Base-by-base conservation (phyloP, 1,140 invertebrate species). In the Rhagoletis zephyria region DNA sequence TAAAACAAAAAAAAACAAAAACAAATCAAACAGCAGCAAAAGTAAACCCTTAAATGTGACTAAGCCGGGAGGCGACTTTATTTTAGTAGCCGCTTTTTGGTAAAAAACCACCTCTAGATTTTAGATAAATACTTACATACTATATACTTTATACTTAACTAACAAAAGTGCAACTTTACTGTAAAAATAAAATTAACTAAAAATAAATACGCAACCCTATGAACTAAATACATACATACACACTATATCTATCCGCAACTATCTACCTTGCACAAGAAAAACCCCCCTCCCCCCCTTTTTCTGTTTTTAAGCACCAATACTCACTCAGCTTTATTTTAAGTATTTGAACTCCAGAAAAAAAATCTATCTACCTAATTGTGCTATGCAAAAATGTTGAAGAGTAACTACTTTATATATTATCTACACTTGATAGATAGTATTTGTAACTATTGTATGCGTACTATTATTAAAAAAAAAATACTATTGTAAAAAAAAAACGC, bases 71-170 rank as follows among this genome's bases (percentile, higher is more conserved):
- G 74, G 42, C 16, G 48, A 81, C 48, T 51, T 59, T 51, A 67
- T 48, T 81, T 81, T 81, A 81, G 48, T 81, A 56, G 74, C 74
- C 74, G 74, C 48, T 81, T 81, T 81, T 81, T 81, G 74, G 74
- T 81, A 81, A 67, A 67, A 77, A 56, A 81, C 74, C 74, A 81
- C 74, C 74, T 81, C 51, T 81, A 81, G 74, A 56, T 9, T 81
- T 56, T 81, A 81, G 74, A 81, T 30, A 56, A 81, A 7, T 56
- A 81, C 74, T 19, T 48, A 56, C n/a, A 56, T 56, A 81, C 45
- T 56, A 81, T 16, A 81, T 81, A 81, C 74, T 81, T 81, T 81
- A 81, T 81, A 81, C 74, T 77, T 12, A 60, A 77, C 70, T 67
- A 67, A 77, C 45, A 30, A 81, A 77, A 81, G 74, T 81, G 74